Evolutionary conservation across 2,797 vertebrate species (phyloP), one percentile per base, ranked within the genome.

Genomic region (Pipistrellus pipistrellus): DNA sequence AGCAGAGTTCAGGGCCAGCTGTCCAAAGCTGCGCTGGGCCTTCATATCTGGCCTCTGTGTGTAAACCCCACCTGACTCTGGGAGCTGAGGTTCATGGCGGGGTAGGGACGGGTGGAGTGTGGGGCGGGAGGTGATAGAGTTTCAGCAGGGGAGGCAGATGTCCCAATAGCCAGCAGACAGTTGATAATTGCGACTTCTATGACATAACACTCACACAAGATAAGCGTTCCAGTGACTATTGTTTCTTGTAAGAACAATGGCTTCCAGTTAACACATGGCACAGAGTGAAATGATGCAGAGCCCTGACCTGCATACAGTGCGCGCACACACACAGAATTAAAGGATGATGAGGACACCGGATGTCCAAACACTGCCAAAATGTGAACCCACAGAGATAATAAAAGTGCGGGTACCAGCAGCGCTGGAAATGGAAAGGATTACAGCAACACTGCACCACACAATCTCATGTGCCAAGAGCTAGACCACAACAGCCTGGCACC

Each of bases 261-360:
- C 66, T 94, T 94, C 90, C 80, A 93, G 92, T 89, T 75, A 92
- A 90, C 78, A 89, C 91, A 76, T 8, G 76, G 62, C 69, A 83
- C 48, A 15, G 76, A 53, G 68, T 91, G 91, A 92, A 93, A 93
- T 6, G 72, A 92, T n/a, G 8, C 72, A 32, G 83, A 75, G 77
- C 57, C 27, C 68, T 92, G 92, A 96, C 94, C 88, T 97, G 86
- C n/a, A 69, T 81, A 62, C 75, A 92, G 94, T 46, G 77, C 35
- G 51, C 41, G 55, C 64, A 81, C 35, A 62, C 64, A 44, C 32
- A 69, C 30, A 55, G 96, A 96, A 94, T 91, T 95, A 96, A 95
- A 92, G 94, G 96, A 96, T 96, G 96, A 97, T 38, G 73, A 92
- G 90, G 92, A 93, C 68, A 91, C 90, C 38, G 25, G 90, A 95